A percentile compares a stretch with the other conserved stretches of the same genome.
phyloP scores from a whole-genome alignment of 2,797 vertebrate genomes.

The Psittacula derbiana region DNA sequence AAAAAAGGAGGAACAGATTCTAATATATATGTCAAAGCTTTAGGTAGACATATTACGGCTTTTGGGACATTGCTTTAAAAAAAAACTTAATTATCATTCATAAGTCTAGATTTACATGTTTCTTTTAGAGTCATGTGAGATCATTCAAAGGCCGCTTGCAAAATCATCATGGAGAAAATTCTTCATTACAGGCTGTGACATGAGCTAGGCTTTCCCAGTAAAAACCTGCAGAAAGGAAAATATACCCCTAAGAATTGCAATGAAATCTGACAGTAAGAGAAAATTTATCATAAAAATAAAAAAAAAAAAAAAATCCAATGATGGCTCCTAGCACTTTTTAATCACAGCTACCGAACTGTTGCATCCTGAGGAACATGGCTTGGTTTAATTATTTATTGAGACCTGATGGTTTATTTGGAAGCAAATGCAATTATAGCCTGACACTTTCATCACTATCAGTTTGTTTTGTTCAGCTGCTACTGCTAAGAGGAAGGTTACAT shows the following conservation, averaged over 20 bases:
- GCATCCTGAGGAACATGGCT: conserved; percentile 51
- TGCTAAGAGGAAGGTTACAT: conserved; percentile 58
- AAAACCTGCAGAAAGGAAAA: conserved; percentile 51
- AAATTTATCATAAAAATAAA: conserved; percentile 61
- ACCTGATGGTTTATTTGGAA: conserved; percentile 69
- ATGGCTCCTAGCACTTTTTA: conserved; percentile 64
- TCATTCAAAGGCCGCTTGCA: conserved; percentile 32
- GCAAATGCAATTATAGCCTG: conserved; percentile 67
- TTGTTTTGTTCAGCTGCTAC: conserved; percentile 59
- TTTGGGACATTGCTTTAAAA: background rate
- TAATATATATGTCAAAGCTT: conserved; percentile 16
- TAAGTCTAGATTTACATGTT: conserved; percentile 16
- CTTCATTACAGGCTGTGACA: conserved; percentile 16
- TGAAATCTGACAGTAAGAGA: conserved; percentile 64
- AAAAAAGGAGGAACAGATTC: background rate
- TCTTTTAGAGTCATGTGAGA: background rate
- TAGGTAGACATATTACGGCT: background rate
- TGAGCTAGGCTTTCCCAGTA: conserved; percentile 15
- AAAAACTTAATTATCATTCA: conserved; percentile 36
- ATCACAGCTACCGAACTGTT: conserved; percentile 62
- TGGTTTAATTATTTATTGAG: conserved; percentile 74
- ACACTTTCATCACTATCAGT: conserved; percentile 69
- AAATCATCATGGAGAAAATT: conserved; percentile 21
- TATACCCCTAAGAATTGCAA: conserved; percentile 33
- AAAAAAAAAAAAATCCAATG: conserved; percentile 58